Percentiles rank a stretch among this genome's conserved stretches.
These are phyloP conservation scores for Oreocharis arfaki DNA, from an alignment of 2,113 vertebrate species.

Conservation along the genomic window DNA sequence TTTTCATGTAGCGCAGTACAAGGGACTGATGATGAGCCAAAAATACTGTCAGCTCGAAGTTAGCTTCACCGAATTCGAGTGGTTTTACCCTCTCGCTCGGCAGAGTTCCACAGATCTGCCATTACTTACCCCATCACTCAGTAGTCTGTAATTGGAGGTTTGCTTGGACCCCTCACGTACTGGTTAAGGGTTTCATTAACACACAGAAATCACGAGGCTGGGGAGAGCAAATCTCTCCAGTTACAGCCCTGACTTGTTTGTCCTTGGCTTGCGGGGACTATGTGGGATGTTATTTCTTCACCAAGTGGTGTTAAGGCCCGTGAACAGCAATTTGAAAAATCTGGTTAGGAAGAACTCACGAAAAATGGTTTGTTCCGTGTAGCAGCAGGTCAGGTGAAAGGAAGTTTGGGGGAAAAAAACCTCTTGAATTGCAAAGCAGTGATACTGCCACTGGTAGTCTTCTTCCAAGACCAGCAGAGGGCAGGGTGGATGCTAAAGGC, in stretches of 20 bases:
- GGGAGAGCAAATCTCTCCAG: not conserved
- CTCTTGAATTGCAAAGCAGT: accelerated
- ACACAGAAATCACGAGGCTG: accelerated
- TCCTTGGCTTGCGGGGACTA: not conserved
- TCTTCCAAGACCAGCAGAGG: slow-evolving; percentile 66
- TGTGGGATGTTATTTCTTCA: not conserved
- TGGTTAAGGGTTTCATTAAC: not conserved
- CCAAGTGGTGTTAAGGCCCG: not conserved
- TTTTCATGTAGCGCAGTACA: not conserved
- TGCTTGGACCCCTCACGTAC: accelerated
- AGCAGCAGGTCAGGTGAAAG: not conserved
- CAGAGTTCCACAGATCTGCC: not conserved
- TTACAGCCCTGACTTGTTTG: not conserved
- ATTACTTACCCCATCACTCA: not conserved
- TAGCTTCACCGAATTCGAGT: not conserved
- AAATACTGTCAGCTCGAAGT: not conserved
- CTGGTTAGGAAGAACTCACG: not conserved
- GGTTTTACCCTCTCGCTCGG: not conserved
- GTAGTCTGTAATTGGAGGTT: not conserved
- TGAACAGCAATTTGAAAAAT: not conserved
- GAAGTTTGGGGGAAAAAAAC: accelerated
- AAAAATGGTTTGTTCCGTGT: not conserved
- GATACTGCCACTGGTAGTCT: accelerated
- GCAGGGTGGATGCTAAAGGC: slow-evolving; percentile 37
- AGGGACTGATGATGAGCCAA: not conserved